These are phyloP conservation scores for Guaruba guarouba DNA, from an alignment of 2,113 vertebrate genomes.

Conservation along the genomic window DNA sequence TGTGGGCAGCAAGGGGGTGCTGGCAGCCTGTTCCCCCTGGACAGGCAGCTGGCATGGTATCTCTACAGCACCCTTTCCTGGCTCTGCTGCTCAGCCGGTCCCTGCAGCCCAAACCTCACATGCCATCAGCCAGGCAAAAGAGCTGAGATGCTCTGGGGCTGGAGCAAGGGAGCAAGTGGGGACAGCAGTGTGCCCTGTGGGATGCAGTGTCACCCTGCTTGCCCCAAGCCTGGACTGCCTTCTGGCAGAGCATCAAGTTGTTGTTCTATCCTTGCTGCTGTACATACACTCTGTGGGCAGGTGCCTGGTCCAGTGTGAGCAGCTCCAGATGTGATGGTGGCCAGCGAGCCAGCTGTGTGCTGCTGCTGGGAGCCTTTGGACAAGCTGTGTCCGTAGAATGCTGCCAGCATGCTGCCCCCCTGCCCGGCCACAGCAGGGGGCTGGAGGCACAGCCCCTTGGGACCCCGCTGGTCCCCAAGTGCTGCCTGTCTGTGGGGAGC, in stretches of 20 bases:
- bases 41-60: background rate
- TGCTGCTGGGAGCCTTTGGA: background rate
- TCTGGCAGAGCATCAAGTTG: background rate
- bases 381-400: background rate
- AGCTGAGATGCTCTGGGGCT: background rate
- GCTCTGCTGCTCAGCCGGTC: background rate
- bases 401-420: background rate
- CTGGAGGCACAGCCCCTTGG: background rate
- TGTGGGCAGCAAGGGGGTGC: background rate
- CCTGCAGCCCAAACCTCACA: fast-evolving
- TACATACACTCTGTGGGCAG: background rate
- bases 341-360: background rate
- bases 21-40: background rate
- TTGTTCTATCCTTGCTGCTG: background rate
- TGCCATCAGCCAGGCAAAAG: background rate
- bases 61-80: background rate
- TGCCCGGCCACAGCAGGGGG: background rate
- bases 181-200: background rate
- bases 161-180: background rate
- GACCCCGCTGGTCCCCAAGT: background rate
- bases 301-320: background rate
- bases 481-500: background rate
- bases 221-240: background rate
- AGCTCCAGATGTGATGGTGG: background rate
- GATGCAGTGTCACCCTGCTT: fast-evolving